Percentiles rank a stretch among this genome's conserved stretches.
Evolutionary conservation across 2,113 vertebrate species (phyloP).

Genomic region (Gavia stellata): DNA sequence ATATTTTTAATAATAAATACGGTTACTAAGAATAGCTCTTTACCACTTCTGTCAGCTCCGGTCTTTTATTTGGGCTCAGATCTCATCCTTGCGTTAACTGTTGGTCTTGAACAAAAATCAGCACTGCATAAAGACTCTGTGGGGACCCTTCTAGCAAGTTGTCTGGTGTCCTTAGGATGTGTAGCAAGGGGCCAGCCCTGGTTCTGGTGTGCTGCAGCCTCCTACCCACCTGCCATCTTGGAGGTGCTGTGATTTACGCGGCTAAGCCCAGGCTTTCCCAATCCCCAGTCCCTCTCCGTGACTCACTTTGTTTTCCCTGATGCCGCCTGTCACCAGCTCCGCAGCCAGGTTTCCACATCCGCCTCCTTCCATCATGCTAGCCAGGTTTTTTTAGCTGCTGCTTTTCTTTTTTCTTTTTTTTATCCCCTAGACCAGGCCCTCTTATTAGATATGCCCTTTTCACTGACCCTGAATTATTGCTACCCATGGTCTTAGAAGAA

Average conservation of each 20-base stretch:
- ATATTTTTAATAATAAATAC: conserved; percentile 44
- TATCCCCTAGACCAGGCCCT: not conserved
- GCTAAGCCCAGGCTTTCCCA: not conserved
- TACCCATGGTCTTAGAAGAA: conserved; percentile 64
- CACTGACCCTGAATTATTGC: conserved; percentile 68
- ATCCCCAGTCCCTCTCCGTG: not conserved
- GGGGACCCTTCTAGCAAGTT: not conserved
- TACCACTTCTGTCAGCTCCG: not conserved
- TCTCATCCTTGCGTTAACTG: not conserved
- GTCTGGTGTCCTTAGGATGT: not conserved
- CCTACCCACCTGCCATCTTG: fast-evolving
- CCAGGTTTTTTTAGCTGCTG: not conserved
- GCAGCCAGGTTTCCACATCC: not conserved
- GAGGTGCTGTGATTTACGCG: not conserved
- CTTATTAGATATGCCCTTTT: conserved; percentile 59
- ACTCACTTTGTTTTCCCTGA: not conserved
- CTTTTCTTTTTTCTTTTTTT: not conserved
- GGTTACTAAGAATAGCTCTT: conserved; percentile 49
- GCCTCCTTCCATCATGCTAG: not conserved
- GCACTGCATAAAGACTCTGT: not conserved
- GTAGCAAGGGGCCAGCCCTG: not conserved
- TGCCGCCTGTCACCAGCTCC: not conserved
- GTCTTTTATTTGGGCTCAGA: not conserved
- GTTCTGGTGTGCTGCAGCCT: not conserved
- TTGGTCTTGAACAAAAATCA: not conserved